Evolutionary conservation across 2,888 invertebrate species (phyloP).

Genomic region (Baccha elongata): DNA sequence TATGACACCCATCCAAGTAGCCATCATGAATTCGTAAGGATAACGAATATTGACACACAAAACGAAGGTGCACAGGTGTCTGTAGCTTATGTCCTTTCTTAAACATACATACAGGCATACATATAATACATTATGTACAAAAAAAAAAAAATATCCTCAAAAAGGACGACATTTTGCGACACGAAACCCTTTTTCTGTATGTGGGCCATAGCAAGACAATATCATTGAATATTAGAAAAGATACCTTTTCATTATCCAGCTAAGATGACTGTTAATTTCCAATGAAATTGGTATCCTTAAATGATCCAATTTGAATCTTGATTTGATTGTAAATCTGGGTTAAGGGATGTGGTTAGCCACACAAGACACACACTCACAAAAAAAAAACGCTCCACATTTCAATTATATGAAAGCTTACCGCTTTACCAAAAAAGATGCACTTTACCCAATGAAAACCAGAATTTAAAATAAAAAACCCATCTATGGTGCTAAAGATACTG

Average conservation of each 20-base stretch:
- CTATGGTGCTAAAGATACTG: slow-evolving; percentile 30
- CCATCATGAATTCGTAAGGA: slow-evolving; percentile 75
- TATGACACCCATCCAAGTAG: slow-evolving; percentile 78
- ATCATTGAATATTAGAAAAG: slow-evolving; percentile 74
- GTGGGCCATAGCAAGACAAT: slow-evolving; percentile 28
- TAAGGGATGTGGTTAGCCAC: slow-evolving; percentile 44
- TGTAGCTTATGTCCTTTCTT: slow-evolving; percentile 37
- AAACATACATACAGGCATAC: slow-evolving; percentile 14
- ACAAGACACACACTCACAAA: not conserved
- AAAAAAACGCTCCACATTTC: slow-evolving; percentile 35
- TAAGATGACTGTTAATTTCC: slow-evolving; percentile 34
- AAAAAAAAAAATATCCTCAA: slow-evolving; percentile 27
- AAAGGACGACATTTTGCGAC: slow-evolving; percentile 19
- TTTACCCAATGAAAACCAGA: slow-evolving; percentile 7
- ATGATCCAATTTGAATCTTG: slow-evolving; percentile 66
- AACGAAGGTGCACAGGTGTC: slow-evolving; percentile 75
- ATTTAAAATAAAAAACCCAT: slow-evolving; percentile 2
- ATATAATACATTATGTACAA: not conserved
- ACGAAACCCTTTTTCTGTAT: slow-evolving; percentile 10
- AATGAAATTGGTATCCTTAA: slow-evolving; percentile 38
- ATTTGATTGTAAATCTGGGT: slow-evolving; percentile 64
- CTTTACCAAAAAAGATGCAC: slow-evolving; percentile 47
- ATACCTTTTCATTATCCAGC: slow-evolving; percentile 74
- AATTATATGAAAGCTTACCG: slow-evolving; percentile 49
- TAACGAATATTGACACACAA: slow-evolving; percentile 81